Conservation (phyloP, 2,113 vertebrate genomes). For the Daubentonia madagascariensis region DNA sequence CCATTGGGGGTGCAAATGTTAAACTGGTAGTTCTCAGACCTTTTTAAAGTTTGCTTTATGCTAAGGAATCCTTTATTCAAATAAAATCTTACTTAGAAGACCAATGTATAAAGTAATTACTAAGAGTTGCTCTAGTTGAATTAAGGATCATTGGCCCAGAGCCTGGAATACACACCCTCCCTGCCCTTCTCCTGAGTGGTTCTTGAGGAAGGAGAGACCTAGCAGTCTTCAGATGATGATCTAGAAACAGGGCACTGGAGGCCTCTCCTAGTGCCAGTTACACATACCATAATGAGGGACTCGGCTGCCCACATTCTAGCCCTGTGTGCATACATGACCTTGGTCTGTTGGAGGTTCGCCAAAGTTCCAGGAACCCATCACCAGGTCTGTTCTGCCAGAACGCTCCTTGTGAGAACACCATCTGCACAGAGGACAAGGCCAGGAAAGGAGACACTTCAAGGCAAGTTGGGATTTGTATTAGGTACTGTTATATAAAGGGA, state of each 20-base stretch:
- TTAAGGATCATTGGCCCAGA: neutral
- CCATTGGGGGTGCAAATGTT: neutral
- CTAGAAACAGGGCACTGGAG: neutral
- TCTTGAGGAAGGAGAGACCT: neutral
- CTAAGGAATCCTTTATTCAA: neutral
- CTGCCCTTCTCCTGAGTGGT: neutral
- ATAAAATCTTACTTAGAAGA: neutral
- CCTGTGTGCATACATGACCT: neutral
- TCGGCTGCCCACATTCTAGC: neutral
- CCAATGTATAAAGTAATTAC: neutral
- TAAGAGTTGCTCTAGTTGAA: neutral
- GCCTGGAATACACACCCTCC: neutral
- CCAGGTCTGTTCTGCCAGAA: neutral
- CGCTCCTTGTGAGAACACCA: neutral
- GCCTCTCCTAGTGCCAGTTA: neutral
- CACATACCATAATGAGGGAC: accelerated
- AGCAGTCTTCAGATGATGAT: neutral
- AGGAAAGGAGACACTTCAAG: neutral
- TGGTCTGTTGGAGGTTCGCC: neutral
- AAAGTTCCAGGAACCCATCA: neutral
- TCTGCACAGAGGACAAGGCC: neutral
- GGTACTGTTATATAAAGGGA: neutral
- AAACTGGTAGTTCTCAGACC: neutral
- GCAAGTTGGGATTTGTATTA: neutral
- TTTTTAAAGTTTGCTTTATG: neutral